phyloP scores from a whole-genome alignment of 2,797 vertebrate species.

The Myotis planiceps region DNA sequence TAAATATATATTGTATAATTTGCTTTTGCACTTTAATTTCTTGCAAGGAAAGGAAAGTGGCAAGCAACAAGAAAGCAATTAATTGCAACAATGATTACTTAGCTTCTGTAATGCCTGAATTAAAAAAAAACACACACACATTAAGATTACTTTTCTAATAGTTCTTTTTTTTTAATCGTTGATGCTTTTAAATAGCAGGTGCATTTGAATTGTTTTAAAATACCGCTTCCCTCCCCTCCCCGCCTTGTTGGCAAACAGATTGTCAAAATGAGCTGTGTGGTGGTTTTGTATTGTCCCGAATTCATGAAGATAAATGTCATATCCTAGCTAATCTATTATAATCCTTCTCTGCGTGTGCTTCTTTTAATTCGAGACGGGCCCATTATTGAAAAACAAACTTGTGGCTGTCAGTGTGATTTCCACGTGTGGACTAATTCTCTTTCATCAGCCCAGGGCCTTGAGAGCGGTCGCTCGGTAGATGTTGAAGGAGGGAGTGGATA shows the following conservation, averaged over 20 bases:
- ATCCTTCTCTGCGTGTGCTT: neutral
- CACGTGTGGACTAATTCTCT: neutral
- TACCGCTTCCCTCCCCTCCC: neutral
- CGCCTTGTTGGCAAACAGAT: neutral
- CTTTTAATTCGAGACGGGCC: slow-evolving; percentile 38
- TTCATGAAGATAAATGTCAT: slow-evolving; percentile 56
- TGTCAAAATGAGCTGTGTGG: slow-evolving; percentile 24
- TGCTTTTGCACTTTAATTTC: slow-evolving; percentile 64
- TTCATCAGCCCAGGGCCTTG: neutral
- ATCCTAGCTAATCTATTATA: slow-evolving; percentile 15
- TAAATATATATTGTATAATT: slow-evolving; percentile 66
- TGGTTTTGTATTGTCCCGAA: neutral
- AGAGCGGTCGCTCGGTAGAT: neutral
- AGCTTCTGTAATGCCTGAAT: slow-evolving; percentile 47
- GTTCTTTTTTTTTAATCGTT: neutral
- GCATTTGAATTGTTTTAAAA: slow-evolving; percentile 45
- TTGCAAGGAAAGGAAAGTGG: slow-evolving; percentile 61
- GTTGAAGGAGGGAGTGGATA: neutral
- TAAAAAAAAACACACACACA: slow-evolving; percentile 61
- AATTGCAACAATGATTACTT: slow-evolving; percentile 59
- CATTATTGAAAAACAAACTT: neutral
- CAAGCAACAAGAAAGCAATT: slow-evolving; percentile 73
- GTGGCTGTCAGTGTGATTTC: neutral
- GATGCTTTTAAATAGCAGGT: slow-evolving; percentile 50
- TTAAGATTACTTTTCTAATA: slow-evolving; percentile 67